Evolutionary conservation across 2,888 invertebrate genomes (phyloP), one percentile per base, ranked within the genome.

Genomic region (Drosophila fungiperda): DNA sequence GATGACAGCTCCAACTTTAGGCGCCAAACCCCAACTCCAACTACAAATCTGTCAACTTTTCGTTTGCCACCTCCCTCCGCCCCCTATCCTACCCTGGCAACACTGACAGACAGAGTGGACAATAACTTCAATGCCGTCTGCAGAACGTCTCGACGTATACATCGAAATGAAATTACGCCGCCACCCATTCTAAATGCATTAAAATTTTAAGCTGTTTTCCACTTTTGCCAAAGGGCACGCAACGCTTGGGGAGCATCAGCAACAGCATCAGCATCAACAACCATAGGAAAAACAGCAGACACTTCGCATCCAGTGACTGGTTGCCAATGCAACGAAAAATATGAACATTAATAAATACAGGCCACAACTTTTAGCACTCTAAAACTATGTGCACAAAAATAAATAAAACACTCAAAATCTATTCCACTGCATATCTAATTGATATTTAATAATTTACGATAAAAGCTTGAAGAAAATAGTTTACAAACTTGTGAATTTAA

Each of bases 91-190:
- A 29, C 29, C 1, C 11, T 15, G 52, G 75, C 70, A 49, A 35
- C 50, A 40, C 68, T 53, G 63, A 32, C 59, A 38, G 26, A 55
- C 55, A 12, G 45, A 45, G 11, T 55, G 67, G 72, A 62, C 66
- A 76, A 72, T 67, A 64, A 77, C 68, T 76, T 58, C 61, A 38
- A 68, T 59, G 68, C 20, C 55, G 62, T 35, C 78, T 49, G 50
- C 58, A 59, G 64, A 55, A 58, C 60, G 17, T 68, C 55, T 26
- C 55, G 58, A 48, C 55, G 5, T 64, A 35, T 66, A 67, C 81
- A 81, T 74, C 71, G 58, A 68, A 80, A 82, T 75, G 61, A 68
- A 72, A 81, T 80, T 75, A 75, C 54, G 53, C 40, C 64, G 61
- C 49, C 64, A 57, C 68, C 63, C 76, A 48, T 48, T 49, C 33